Base-by-base conservation (phyloP, 2,797 vertebrate species). In the Tapera naevia region DNA sequence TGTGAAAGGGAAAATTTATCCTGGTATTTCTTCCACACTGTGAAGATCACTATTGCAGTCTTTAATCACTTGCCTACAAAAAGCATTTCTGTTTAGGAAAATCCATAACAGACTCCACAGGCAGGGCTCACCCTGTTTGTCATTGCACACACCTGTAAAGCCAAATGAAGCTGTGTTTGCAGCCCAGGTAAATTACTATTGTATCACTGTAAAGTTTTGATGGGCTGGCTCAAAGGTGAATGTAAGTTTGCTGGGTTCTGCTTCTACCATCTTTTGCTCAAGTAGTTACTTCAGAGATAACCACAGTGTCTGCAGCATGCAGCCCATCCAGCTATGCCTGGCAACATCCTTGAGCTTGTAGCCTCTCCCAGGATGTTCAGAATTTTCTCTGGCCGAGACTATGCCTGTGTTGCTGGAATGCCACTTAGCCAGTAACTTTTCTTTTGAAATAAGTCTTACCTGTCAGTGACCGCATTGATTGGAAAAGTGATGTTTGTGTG, bases 281-380 rank as follows among this genome's bases (percentile, higher is more conserved):
- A 51, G 56, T 22, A 65, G 13, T 12, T 87, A 13, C 35, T 87
- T 62, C 32, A 45, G 53, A 45, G 28, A 17, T 45, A 57, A 3
- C 14, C 13, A 27, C 8, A 2, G n/a, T 25, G 33, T 51, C 46
- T 58, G 56, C 35, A 87, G 54, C 58, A 69, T 33, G 22, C 43
- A 62, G n/a, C 6, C 39, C 46, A 17, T 57, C 21, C 39, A 35
- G 16, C 46, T 35, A 13, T 30, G 35, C 46, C 30, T 82, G 56
- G 60, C n/a, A 56, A 11, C 24, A 10, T 22, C n/a, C 16, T 35
- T 28, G 27, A 70, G 19, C 28, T 66, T 72, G 30, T 28, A 25
- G 17, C 28, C 9, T 60, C 27, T 25, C 19, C 46, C 8, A 5
- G 3, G 17, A 32, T 19, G 64, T 5, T 54, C 2, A 25, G 0